phyloP scores from a whole-genome alignment of 1,140 invertebrate genomes.

The Zaprionus ghesquierei region DNA sequence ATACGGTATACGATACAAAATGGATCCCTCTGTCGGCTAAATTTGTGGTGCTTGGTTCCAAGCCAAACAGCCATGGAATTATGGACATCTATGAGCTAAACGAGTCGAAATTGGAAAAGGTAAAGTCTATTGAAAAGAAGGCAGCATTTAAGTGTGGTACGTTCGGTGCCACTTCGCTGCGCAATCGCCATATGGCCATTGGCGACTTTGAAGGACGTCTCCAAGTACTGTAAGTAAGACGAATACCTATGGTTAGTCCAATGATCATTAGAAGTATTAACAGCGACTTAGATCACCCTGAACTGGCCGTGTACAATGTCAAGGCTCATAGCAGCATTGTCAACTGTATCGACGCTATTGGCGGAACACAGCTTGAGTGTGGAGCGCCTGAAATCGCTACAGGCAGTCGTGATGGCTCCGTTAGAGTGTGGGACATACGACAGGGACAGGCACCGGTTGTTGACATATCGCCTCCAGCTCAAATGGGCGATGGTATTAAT shows the following conservation, averaged over 20 bases:
- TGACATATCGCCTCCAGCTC: constrained; percentile 89
- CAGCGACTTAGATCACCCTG: constrained; percentile 91
- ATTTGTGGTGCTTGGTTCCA: constrained; percentile 93
- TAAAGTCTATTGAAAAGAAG: constrained; percentile 90
- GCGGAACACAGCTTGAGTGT: constrained; percentile 91
- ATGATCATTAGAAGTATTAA: constrained; percentile 40
- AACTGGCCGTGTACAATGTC: constrained; percentile 89
- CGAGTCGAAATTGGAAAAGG: constrained; percentile 87
- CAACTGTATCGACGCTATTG: constrained; percentile 96
- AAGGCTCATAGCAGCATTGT: constrained; percentile 95
- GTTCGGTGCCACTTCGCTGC: constrained; percentile 92
- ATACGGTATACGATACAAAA: constrained; percentile 95
- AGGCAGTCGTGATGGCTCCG: constrained; percentile 94
- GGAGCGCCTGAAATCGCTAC: constrained; percentile 97
- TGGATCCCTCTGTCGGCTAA: constrained; percentile 97
- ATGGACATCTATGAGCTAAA: constrained; percentile 94
- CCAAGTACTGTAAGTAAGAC: constrained; percentile 88
- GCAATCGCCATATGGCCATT: constrained; percentile 92
- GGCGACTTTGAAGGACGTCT: constrained; percentile 95
- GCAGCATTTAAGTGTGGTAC: constrained; percentile 96
- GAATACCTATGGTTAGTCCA: not conserved
- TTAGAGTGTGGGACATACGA: constrained; percentile 97
- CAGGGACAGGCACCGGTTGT: constrained; percentile 95
- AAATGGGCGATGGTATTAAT: constrained; percentile 85
- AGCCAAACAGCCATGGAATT: constrained; percentile 91